Conservation (phyloP, 2,797 vertebrate species). For the Gymnocypris eckloni region DNA sequence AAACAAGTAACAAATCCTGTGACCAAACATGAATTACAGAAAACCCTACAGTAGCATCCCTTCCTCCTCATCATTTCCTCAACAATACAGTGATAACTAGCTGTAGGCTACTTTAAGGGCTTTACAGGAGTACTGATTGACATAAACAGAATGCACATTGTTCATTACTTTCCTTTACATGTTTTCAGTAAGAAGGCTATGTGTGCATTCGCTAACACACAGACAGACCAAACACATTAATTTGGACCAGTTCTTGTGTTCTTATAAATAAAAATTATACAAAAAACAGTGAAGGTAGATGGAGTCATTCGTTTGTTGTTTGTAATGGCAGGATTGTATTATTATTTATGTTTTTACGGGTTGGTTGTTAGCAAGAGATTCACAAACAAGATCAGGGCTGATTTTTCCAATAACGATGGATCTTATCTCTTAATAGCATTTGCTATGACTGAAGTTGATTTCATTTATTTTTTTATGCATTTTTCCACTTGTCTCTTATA, state of each 20-base stretch:
- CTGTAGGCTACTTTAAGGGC: neutral
- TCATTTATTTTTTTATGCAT: neutral
- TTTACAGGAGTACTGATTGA: neutral
- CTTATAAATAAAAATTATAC: neutral
- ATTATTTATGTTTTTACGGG: neutral
- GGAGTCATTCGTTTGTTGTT: neutral
- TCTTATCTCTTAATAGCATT: neutral
- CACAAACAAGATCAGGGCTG: neutral
- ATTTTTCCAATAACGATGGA: neutral
- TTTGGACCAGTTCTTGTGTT: neutral
- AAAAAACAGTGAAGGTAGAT: neutral
- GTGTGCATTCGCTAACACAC: neutral
- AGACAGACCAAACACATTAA: neutral
- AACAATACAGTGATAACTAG: neutral
- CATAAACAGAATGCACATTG: neutral
- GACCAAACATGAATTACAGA: neutral
- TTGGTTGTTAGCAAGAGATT: neutral
- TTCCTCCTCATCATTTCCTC: neutral
- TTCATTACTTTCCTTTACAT: slow-evolving; percentile 3
- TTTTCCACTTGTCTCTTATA: neutral
- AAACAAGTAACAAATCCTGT: neutral
- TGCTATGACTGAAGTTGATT: neutral
- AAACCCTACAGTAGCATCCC: neutral
- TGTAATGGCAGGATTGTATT: neutral
- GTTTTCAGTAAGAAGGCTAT: neutral